A percentile compares a stretch with the other conserved stretches of the same genome.
Evolutionary conservation across 2,797 vertebrate species (phyloP).

Genomic region (Phrynocephalus vlangalii): DNA sequence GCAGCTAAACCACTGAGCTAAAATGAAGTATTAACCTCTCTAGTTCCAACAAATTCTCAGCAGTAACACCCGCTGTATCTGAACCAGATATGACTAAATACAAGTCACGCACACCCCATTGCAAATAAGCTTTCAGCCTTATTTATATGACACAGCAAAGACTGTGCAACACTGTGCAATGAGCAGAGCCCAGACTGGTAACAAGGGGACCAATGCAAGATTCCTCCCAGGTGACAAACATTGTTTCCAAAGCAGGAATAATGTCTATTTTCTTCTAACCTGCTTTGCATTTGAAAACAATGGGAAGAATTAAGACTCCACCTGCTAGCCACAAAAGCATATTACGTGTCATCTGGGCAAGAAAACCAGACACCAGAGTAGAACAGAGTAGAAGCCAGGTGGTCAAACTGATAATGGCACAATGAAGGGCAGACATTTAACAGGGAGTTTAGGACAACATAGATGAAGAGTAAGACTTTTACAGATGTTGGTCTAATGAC

Average conservation of each 20-base stretch:
- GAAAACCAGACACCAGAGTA: not conserved
- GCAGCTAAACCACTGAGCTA: no score
- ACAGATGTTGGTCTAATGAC: not conserved
- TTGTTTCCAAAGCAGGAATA: not conserved
- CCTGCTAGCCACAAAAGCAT: not conserved
- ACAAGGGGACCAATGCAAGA: not conserved
- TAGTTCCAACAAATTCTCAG: not conserved
- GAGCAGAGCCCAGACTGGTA: no score
- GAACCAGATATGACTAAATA: not conserved
- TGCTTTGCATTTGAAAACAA: not conserved
- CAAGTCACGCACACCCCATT: no score
- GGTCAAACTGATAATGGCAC: not conserved
- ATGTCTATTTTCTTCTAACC: not conserved
- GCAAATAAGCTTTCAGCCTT: not conserved
- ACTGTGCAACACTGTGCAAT: not conserved
- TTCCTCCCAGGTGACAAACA: not conserved
- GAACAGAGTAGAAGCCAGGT: not conserved
- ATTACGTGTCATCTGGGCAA: not conserved
- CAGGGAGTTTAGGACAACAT: not conserved
- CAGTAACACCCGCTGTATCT: not conserved
- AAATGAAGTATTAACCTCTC: not conserved
- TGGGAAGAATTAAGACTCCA: no score
- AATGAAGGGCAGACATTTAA: not conserved
- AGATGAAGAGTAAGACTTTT: not conserved
- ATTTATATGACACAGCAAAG: not conserved